phyloP scores from a whole-genome alignment of 2,888 invertebrate species.

The Acrobasis consociella region DNA sequence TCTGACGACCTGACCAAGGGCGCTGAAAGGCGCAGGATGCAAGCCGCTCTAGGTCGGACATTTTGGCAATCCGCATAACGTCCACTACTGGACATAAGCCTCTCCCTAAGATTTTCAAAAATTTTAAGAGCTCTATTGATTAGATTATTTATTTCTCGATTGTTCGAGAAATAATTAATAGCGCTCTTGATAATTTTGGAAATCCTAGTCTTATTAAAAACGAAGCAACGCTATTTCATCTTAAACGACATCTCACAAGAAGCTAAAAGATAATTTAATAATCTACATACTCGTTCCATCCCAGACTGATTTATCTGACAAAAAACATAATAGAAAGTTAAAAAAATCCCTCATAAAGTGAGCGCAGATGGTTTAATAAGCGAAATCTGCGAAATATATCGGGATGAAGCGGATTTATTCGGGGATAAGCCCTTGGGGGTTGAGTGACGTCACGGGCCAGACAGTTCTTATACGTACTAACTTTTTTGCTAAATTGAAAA shows the following conservation, averaged over 20 bases:
- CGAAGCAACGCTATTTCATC: not conserved
- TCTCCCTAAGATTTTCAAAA: no score
- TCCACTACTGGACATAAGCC: no score
- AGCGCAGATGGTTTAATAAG: not conserved
- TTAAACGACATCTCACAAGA: not conserved
- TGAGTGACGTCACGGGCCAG: not conserved
- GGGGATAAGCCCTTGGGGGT: not conserved
- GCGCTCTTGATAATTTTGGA: no score
- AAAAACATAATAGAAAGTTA: slow-evolving; percentile 16
- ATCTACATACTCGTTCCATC: not conserved
- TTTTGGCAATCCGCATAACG: no score
- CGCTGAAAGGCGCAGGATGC: no score
- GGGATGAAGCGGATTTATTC: not conserved
- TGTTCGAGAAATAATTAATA: no score
- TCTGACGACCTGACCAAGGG: no score
- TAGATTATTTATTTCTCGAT: no score
- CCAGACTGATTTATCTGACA: not conserved
- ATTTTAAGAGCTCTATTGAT: no score
- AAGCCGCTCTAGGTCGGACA: no score
- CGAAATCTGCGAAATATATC: slow-evolving; percentile 2
- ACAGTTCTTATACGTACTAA: not conserved
- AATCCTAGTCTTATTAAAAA: no score
- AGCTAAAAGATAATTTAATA: not conserved
- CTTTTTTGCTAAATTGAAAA: not conserved
- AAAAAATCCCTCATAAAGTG: slow-evolving; percentile 21